Percentiles rank a stretch among this genome's conserved stretches.
phyloP scores from a whole-genome alignment of 2,888 invertebrate species.

The Smittia aterrima region DNA sequence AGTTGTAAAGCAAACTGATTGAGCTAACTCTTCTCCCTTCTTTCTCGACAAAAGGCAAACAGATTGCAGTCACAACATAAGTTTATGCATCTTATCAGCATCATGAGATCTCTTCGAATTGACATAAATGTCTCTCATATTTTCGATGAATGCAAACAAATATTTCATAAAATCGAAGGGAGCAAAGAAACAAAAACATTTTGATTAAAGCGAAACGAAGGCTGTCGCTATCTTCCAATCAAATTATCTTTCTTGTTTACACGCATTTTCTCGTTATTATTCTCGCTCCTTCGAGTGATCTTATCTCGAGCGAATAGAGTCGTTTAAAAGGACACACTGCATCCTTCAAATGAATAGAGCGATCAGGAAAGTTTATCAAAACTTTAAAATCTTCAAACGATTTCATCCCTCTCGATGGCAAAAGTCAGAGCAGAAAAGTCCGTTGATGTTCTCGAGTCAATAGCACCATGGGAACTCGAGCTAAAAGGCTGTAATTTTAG shows the following conservation, averaged over 20 bases:
- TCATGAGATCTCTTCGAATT: constrained; percentile 8
- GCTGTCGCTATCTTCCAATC: constrained; percentile 22
- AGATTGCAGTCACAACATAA: constrained; percentile 10
- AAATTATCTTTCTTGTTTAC: constrained; percentile 40
- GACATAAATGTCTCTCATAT: constrained; percentile 2
- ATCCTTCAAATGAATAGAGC: no score
- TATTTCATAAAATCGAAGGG: constrained; percentile 22
- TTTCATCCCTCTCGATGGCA: background rate
- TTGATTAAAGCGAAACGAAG: constrained; percentile 10
- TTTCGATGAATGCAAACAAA: constrained; percentile 27
- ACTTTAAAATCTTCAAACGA: background rate
- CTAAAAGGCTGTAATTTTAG: constrained; percentile 28
- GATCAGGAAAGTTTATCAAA: background rate
- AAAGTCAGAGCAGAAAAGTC: background rate
- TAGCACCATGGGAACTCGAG: constrained; percentile 21
- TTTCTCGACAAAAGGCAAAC: background rate
- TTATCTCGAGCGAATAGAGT: background rate
- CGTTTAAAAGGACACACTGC: constrained; percentile 4
- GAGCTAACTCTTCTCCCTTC: no score
- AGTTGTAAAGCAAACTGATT: no score
- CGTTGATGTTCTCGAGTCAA: background rate
- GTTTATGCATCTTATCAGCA: constrained; percentile 22
- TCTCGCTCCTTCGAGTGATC: background rate
- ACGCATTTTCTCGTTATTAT: constrained; percentile 10
- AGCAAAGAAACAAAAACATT: constrained; percentile 13